phyloP scores from a whole-genome alignment of 2,797 vertebrate species.

The Lithobates sylvaticus region DNA sequence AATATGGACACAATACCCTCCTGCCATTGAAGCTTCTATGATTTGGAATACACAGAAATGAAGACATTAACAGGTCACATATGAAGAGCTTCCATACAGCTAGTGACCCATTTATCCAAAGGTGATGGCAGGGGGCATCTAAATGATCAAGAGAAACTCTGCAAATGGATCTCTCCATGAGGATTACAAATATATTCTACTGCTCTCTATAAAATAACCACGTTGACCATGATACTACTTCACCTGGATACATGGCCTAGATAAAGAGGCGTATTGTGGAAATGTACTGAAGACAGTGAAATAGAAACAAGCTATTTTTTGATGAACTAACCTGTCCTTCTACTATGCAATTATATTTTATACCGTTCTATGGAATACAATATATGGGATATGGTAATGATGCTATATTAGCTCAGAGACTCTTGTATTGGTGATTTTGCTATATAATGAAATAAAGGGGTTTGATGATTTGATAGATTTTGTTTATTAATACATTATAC shows the following conservation, averaged over 20 bases:
- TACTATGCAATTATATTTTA: slow-evolving; percentile 39
- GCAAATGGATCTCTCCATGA: too few species aligned
- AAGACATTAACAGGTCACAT: not conserved
- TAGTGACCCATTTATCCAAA: not conserved
- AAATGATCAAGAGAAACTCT: too few species aligned
- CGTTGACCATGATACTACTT: too few species aligned
- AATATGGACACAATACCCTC: slow-evolving; percentile 84
- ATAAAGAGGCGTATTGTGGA: too few species aligned
- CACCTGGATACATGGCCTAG: too few species aligned
- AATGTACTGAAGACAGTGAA: too few species aligned
- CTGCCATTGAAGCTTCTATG: slow-evolving; percentile 71
- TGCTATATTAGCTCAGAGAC: slow-evolving; percentile 55
- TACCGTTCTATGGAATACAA: slow-evolving; percentile 5
- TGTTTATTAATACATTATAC: too few species aligned
- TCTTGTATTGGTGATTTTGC: not conserved
- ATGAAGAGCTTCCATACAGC: not conserved
- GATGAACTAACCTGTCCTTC: not conserved
- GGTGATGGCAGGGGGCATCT: slow-evolving; percentile 3
- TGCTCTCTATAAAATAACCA: too few species aligned
- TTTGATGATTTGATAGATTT: not conserved
- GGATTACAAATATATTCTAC: too few species aligned
- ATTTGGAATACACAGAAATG: not conserved
- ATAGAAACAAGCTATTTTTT: not conserved
- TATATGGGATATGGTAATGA: not conserved
- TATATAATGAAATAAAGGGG: not conserved